These are phyloP conservation scores for Cladopsammia gracilis DNA, from an alignment of 64 coral and sea anemone genomes.

Conservation along the genomic window DNA sequence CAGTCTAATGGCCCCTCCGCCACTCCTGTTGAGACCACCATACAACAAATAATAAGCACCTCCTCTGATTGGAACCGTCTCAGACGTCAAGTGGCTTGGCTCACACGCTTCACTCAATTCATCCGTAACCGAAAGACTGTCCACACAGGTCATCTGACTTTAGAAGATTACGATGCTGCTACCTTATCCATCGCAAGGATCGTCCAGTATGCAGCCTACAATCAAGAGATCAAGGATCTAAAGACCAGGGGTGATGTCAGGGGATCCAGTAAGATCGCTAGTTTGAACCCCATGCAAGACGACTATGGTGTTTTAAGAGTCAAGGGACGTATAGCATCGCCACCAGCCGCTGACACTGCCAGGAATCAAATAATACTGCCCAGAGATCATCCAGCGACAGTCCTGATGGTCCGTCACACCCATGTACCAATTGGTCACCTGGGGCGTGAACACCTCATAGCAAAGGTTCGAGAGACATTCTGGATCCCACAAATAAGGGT, in stretches of 20 bases:
- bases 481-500: constrained; percentile 55
- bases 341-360: background rate
- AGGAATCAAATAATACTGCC: constrained; percentile 39
- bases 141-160: background rate
- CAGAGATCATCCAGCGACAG: constrained; percentile 11
- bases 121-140: constrained; percentile 5
- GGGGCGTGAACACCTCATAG: constrained; percentile 62
- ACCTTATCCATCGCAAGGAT: constrained; percentile 36
- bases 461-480: constrained; percentile 39
- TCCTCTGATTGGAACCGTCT: no score
- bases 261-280: constrained; percentile 22
- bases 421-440: constrained; percentile 34
- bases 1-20: no score
- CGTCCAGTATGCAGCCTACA: constrained; percentile 10
- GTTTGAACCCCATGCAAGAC: constrained; percentile 46
- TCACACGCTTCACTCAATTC: constrained; percentile 33
- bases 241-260: background rate
- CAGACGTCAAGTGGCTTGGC: constrained; percentile 66
- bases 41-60: no score
- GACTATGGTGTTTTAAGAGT: constrained; percentile 47
- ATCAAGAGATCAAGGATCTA: constrained; percentile 15
- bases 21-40: no score
- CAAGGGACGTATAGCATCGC: background rate
- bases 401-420: constrained; percentile 22
- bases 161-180: constrained; percentile 39